A percentile compares a stretch with the other conserved stretches of the same genome.
These are phyloP conservation scores for Ia io DNA, from an alignment of 2,113 vertebrate species.

Conservation along the genomic window DNA sequence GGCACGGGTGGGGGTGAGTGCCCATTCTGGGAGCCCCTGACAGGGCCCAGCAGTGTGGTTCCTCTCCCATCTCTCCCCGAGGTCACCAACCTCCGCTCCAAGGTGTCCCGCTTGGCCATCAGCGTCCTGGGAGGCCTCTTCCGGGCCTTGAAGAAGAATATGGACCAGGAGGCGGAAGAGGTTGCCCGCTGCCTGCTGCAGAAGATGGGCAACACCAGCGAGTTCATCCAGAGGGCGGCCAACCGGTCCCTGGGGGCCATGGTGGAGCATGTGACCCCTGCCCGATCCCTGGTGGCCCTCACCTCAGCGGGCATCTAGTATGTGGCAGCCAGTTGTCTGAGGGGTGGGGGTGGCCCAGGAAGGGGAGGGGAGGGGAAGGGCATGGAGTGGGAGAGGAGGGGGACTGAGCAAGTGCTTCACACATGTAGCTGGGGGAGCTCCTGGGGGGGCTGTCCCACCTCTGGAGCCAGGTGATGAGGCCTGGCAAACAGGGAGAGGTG, in stretches of 20 bases:
- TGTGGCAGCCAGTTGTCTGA: background rate
- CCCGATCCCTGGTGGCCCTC: slow-evolving; percentile 74
- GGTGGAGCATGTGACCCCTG: slow-evolving; percentile 76
- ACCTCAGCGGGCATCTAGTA: slow-evolving; percentile 77
- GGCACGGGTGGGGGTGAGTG: rapidly evolving
- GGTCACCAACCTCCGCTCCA: slow-evolving; percentile 82
- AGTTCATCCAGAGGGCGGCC: slow-evolving; percentile 81
- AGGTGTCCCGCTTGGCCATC: slow-evolving; percentile 79
- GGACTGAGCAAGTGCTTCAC: background rate
- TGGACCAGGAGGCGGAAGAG: slow-evolving; percentile 81
- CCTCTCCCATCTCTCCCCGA: slow-evolving; percentile 43
- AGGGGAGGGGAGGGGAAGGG: background rate
- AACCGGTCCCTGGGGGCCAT: slow-evolving; percentile 72
- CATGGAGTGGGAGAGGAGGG: background rate
- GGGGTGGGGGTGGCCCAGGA: background rate
- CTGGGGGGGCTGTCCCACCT: background rate
- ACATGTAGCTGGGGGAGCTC: background rate
- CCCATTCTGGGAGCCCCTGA: background rate
- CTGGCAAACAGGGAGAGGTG: background rate
- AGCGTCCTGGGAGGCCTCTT: slow-evolving; percentile 77
- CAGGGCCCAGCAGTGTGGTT: background rate
- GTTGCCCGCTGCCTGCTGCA: slow-evolving; percentile 75
- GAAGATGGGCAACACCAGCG: slow-evolving; percentile 73
- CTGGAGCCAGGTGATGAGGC: background rate
- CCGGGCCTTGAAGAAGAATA: slow-evolving; percentile 73